Percentiles rank a stretch among this genome's conserved stretches.
phyloP scores from a whole-genome alignment of 2,888 invertebrate species.

The Macroteleia sp. region DNA sequence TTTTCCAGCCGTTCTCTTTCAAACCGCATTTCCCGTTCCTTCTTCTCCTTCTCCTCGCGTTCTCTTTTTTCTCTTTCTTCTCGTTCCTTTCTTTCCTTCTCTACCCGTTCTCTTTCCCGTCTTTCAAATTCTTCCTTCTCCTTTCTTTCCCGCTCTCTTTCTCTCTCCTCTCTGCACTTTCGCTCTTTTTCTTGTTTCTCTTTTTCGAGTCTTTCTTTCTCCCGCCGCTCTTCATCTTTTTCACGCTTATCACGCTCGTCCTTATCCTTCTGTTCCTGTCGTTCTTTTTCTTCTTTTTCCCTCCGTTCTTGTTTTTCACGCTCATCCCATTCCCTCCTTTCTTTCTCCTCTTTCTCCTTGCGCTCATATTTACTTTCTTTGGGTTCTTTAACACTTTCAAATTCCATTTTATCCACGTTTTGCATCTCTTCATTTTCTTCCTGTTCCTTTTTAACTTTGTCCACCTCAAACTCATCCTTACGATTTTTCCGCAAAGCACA shows the following conservation, averaged over 20 bases:
- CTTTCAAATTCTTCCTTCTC: constrained; percentile 67
- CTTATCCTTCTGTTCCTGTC: constrained; percentile 73
- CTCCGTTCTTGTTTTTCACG: constrained; percentile 69
- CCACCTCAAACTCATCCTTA: constrained; percentile 75
- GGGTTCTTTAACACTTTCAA: constrained; percentile 54
- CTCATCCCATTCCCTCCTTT: constrained; percentile 68
- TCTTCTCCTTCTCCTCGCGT: constrained; percentile 75
- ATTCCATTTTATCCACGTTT: constrained; percentile 64
- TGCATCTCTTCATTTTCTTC: constrained; percentile 71
- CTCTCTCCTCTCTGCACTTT: constrained; percentile 75
- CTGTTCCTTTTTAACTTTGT: constrained; percentile 74
- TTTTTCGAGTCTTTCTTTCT: constrained; percentile 78
- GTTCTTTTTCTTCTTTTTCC: constrained; percentile 74
- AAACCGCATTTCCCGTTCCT: constrained; percentile 48
- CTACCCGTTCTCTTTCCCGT: constrained; percentile 73
- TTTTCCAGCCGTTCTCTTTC: constrained; percentile 42
- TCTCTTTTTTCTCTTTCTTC: constrained; percentile 70
- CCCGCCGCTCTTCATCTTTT: constrained; percentile 71
- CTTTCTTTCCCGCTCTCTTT: constrained; percentile 73
- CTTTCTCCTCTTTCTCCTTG: constrained; percentile 75
- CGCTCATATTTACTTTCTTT: constrained; percentile 75
- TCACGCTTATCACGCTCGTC: constrained; percentile 68
- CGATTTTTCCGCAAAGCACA: constrained; percentile 75
- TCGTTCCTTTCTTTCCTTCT: constrained; percentile 69
- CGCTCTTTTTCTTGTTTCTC: constrained; percentile 79